Base-by-base conservation (phyloP, 2,113 vertebrate genomes). In the Ophthalmolycus amberensis region DNA sequence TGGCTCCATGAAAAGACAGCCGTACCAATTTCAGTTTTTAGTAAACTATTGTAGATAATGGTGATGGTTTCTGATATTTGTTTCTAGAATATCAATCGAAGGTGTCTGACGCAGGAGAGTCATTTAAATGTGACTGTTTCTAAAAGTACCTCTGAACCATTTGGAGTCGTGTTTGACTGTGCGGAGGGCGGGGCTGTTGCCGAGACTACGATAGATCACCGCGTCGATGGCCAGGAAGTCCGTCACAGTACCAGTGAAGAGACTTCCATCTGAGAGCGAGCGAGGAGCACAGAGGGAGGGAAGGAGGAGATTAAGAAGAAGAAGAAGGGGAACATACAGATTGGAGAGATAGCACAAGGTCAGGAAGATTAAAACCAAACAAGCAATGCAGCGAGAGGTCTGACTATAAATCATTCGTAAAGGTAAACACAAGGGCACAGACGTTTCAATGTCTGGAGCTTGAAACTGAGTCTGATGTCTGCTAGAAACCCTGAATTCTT, bases 91-190 rank as follows among this genome's bases (percentile, higher is more conserved):
- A 58, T 86, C 20, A 62, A 18, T 25, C 66, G 73, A 76, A 82
- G 56, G 52, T 59, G 68, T 75, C 65, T 60, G 44, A 58, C 71
- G 77, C 50, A 68, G 12, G 20, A 18, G 59, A 66, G 37, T 22
- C 40, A 71, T 85, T 83, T 29, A 3, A 66, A 75, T 74, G 54
- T 4, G 52, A 37, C 42, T 72, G 73, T 59, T 69, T 84, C 42
- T 37, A 54, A 75, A 83, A 92, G 79, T 94, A 99, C 98, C 98
- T 97, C 97, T 95, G 93, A 99, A 98, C 98, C 97, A 99, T 83
- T 99, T 99, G 93, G 98, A 99, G 89, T 99, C 98, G 0, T 99
- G 98, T 65, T 99, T 99, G 87, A 99, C 96, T 0, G 98, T 99
- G 87, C 98, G 97, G 52, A 99, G 96, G 46, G 98, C 96, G 0